Conservation (phyloP, 2,113 vertebrate genomes). For the Neodontobutis hainanensis region DNA sequence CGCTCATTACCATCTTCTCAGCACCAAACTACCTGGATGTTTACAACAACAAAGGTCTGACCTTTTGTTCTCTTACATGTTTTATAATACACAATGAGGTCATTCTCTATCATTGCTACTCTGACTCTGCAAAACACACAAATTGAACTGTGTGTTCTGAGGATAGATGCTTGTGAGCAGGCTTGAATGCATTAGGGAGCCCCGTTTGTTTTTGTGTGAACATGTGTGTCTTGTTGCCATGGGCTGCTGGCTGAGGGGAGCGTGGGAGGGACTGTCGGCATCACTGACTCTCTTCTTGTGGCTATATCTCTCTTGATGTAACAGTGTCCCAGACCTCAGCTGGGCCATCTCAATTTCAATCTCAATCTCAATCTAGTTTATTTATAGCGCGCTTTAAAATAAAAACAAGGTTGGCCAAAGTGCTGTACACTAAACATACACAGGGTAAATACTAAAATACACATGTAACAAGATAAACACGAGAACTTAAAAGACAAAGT, state of each 20-base stretch:
- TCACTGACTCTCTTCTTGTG: slow-evolving; percentile 76
- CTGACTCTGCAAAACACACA: not conserved
- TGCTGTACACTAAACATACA: no score
- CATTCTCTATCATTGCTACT: not conserved
- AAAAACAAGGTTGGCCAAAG: no score
- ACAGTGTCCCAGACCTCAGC: slow-evolving; percentile 65
- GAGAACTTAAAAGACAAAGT: no score
- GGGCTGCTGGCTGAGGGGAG: slow-evolving; percentile 68
- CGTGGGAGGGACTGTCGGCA: slow-evolving; percentile 76
- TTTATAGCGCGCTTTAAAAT: no score
- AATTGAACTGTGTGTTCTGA: slow-evolving; percentile 17
- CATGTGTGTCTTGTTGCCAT: slow-evolving; percentile 72
- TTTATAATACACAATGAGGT: no score
- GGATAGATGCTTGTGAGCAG: slow-evolving; percentile 32
- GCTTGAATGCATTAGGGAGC: slow-evolving; percentile 62
- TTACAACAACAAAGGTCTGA: slow-evolving; percentile 86
- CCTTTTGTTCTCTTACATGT: not conserved
- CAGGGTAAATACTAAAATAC: no score
- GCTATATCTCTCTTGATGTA: slow-evolving; percentile 76
- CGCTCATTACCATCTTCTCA: slow-evolving; percentile 86
- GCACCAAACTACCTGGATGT: slow-evolving; percentile 87
- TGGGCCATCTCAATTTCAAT: slow-evolving; percentile 69
- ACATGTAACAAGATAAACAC: no score
- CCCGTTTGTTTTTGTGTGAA: slow-evolving; percentile 65
- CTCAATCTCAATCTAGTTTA: not conserved